These are phyloP conservation scores for Oreochromis grahami DNA, from an alignment of 2,797 vertebrate species.

Conservation along the genomic window DNA sequence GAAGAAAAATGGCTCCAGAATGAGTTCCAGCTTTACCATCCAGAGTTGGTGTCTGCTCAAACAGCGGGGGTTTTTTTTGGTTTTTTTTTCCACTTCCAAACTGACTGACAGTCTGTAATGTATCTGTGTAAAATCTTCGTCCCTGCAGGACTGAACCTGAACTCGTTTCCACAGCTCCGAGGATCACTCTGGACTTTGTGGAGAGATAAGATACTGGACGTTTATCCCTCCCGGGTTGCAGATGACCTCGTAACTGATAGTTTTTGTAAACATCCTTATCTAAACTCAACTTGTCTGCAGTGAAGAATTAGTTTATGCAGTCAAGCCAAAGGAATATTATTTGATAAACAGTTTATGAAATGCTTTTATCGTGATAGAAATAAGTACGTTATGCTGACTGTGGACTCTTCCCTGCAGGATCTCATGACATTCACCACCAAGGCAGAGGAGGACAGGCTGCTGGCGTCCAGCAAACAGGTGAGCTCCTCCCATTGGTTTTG, in stretches of 20 bases:
- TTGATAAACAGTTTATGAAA: not conserved
- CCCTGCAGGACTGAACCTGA: not conserved
- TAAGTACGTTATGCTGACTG: not conserved
- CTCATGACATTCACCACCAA: conserved; percentile 86
- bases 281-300: not conserved
- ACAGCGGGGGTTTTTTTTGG: not conserved
- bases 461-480: conserved; percentile 87
- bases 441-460: conserved; percentile 82
- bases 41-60: not conserved
- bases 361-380: accelerated
- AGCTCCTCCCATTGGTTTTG: not conserved
- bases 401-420: conserved; percentile 75
- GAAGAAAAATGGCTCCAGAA: not conserved
- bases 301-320: not conserved
- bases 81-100: not conserved
- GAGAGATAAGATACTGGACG: not conserved
- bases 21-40: not conserved
- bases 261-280: not conserved
- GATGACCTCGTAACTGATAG: not conserved
- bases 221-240: not conserved
- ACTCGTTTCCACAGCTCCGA: not conserved
- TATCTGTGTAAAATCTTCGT: not conserved
- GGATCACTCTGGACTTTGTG: not conserved
- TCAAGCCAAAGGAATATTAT: not conserved
- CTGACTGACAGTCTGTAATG: not conserved